Conservation (phyloP, 2,888 invertebrate species). For the Phytoseiulus persimilis region DNA sequence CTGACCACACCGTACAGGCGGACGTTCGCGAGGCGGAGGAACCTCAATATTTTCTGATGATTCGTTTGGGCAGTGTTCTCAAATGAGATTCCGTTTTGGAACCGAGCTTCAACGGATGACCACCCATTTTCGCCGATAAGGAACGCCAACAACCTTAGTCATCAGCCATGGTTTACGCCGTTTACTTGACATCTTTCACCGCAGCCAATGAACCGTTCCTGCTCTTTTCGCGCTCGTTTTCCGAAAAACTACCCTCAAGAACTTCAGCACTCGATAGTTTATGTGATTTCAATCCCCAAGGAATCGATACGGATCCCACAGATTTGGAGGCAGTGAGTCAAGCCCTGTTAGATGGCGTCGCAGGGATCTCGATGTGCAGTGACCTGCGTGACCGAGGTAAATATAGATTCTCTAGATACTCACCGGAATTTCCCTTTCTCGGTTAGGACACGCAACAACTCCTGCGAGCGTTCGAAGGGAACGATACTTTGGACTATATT, state of each 20-base stretch:
- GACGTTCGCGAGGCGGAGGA: too few species aligned
- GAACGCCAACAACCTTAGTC: neutral
- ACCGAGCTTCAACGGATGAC: too few species aligned
- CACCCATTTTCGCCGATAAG: neutral
- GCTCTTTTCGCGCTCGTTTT: conserved; percentile 11
- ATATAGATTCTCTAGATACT: too few species aligned
- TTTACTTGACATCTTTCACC: neutral
- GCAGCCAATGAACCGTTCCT: neutral
- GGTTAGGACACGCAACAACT: neutral
- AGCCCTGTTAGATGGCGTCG: neutral
- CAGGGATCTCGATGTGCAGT: too few species aligned
- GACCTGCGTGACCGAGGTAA: too few species aligned
- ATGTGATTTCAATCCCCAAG: neutral
- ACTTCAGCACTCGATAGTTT: conserved; percentile 16
- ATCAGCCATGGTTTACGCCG: conserved; percentile 6
- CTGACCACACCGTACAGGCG: neutral
- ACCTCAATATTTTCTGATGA: too few species aligned
- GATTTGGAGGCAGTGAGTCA: neutral
- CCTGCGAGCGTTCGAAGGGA: neutral
- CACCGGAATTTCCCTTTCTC: neutral
- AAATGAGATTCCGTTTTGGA: too few species aligned
- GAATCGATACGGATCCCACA: neutral
- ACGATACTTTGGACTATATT: neutral
- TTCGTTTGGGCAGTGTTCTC: too few species aligned
- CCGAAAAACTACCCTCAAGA: neutral